Conservation (phyloP, 2,888 invertebrate genomes). For the Scaptomyza reducta region DNA sequence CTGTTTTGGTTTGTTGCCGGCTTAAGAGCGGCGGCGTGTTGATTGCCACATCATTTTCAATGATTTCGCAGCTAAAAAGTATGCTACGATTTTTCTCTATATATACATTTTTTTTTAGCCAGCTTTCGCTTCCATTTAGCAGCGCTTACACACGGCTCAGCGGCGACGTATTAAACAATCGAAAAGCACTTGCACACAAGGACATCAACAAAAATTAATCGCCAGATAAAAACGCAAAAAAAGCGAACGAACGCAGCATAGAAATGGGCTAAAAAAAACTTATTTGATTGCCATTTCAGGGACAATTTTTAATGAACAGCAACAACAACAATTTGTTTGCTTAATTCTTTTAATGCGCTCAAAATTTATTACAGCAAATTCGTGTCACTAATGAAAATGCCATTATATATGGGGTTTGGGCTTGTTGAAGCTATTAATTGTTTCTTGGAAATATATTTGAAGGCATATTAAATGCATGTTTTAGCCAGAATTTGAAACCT, state of each 20-base stretch:
- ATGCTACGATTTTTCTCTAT: conserved; percentile 34
- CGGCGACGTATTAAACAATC: conserved; percentile 74
- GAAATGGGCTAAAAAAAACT: background rate
- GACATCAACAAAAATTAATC: conserved; percentile 26
- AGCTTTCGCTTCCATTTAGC: conserved; percentile 57
- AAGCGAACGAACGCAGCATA: conserved; percentile 1
- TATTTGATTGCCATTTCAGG: conserved; percentile 76
- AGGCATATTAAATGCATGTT: too few relatives aligned
- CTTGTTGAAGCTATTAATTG: too few relatives aligned
- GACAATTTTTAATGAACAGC: conserved; percentile 48
- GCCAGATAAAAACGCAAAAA: conserved; percentile 8
- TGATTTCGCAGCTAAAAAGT: conserved; percentile 49
- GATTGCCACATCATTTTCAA: conserved; percentile 71
- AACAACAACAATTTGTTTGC: too few relatives aligned
- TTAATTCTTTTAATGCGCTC: too few relatives aligned
- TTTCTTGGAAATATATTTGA: too few relatives aligned
- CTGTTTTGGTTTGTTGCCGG: conserved; percentile 6
- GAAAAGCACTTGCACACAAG: conserved; percentile 69
- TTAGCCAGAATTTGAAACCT: too few relatives aligned
- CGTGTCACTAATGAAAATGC: too few relatives aligned
- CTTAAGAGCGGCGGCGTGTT: conserved; percentile 40
- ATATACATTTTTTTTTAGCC: background rate
- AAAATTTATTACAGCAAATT: too few relatives aligned
- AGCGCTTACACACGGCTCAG: conserved; percentile 68
- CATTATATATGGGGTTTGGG: too few relatives aligned